Conservation (phyloP, 2,888 invertebrate genomes). For the Dryobotodes eremita region DNA sequence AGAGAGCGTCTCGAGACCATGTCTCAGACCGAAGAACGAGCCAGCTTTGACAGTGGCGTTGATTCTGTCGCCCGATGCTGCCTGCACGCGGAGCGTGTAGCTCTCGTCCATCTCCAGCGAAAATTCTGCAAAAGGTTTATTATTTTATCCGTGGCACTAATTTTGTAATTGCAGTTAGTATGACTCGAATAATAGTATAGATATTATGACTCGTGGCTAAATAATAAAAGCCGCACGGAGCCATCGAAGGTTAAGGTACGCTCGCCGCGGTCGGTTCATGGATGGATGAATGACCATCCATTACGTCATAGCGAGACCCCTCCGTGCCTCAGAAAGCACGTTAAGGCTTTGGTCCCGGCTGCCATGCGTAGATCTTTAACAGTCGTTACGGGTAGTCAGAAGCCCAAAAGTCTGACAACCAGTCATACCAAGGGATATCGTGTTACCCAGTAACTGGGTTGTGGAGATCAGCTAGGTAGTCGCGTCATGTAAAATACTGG, state of each 20-base stretch:
- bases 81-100: slow-evolving; percentile 86
- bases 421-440: background rate
- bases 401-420: background rate
- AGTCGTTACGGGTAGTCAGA: background rate
- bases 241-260: background rate
- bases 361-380: too few species aligned
- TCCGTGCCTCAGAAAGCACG: background rate
- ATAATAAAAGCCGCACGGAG: background rate
- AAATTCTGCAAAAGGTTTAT: slow-evolving; percentile 78
- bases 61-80: slow-evolving; percentile 85
- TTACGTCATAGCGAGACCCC: background rate
- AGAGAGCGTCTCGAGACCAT: slow-evolving; percentile 92
- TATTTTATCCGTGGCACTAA: background rate
- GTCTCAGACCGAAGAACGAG: slow-evolving; percentile 92
- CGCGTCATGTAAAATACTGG: background rate
- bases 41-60: slow-evolving; percentile 90
- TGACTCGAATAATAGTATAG: background rate
- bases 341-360: too few species aligned
- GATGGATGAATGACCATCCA: background rate
- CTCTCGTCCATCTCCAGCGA: slow-evolving; percentile 91
- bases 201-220: background rate
- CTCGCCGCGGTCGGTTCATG: background rate
- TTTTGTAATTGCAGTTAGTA: background rate
- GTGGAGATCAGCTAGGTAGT: background rate
- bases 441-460: background rate